These are phyloP conservation scores for Notamacropus eugenii DNA, from an alignment of 2,797 vertebrate genomes.

Conservation along the genomic window DNA sequence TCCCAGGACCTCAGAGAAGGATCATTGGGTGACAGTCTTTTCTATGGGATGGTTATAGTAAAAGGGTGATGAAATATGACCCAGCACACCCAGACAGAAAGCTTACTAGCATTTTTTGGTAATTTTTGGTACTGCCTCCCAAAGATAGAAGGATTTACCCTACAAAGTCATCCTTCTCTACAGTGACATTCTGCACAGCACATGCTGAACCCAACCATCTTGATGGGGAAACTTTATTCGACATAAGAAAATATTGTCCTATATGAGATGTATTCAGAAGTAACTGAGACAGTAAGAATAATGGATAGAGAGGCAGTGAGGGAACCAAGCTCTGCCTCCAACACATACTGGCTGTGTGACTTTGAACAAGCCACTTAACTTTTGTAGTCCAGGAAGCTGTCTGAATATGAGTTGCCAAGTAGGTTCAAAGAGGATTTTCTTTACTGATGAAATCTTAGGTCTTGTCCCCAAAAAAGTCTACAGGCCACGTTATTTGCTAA, in stretches of 20 bases:
- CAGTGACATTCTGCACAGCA: neutral
- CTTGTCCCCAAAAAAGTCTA: too few species aligned
- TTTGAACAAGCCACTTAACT: neutral
- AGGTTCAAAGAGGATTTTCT: neutral
- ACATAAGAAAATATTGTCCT: neutral
- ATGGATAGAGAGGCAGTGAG: neutral
- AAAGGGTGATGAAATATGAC: neutral
- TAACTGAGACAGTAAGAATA: neutral
- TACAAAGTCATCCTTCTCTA: neutral
- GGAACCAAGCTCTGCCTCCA: neutral
- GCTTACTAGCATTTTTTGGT: neutral
- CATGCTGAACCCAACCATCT: neutral
- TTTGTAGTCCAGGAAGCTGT: neutral
- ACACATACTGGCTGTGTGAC: neutral
- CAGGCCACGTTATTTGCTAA: rapidly evolving
- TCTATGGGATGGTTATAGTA: neutral
- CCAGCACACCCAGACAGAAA: neutral
- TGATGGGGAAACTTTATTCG: neutral
- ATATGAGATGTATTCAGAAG: neutral
- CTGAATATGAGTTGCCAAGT: neutral
- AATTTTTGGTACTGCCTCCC: neutral
- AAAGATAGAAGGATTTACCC: neutral
- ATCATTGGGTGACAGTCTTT: neutral
- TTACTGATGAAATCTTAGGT: neutral
- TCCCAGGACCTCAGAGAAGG: neutral